These are phyloP conservation scores for Ommatoiulus sabulosus DNA, from an alignment of 2,888 invertebrate species.

Conservation along the genomic window DNA sequence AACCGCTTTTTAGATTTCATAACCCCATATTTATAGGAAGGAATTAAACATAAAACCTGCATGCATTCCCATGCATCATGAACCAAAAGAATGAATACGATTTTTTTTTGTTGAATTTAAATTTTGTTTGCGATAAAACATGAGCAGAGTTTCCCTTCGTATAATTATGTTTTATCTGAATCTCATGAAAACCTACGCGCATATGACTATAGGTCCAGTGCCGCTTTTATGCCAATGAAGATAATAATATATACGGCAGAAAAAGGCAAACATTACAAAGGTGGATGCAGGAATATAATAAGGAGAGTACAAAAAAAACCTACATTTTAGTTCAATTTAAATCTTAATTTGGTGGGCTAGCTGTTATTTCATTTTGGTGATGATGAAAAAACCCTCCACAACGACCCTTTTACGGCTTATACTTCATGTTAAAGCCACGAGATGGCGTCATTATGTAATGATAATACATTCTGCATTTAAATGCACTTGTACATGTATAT, in stretches of 20 bases:
- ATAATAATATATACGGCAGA: background rate
- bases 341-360: background rate
- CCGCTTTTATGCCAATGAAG: constrained; percentile 1
- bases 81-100: constrained; percentile 15
- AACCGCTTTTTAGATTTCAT: constrained; percentile 33
- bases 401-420: background rate
- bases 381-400: background rate
- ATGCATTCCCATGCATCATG: background rate
- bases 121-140: constrained; percentile 39
- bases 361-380: constrained; percentile 32
- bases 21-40: constrained; percentile 25
- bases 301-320: background rate
- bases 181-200: constrained; percentile 10
- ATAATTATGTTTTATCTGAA: constrained; percentile 36
- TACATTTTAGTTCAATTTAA: background rate
- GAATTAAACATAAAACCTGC: constrained; percentile 27
- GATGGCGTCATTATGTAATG: background rate
- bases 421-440: background rate
- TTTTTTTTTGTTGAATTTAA: constrained; percentile 31
- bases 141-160: constrained; percentile 39
- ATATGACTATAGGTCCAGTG: constrained; percentile 7
- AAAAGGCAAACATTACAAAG: constrained; percentile 34
- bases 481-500: too few species aligned
- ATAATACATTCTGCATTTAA: too few species aligned
- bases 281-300: background rate